Percentiles rank a stretch among this genome's conserved stretches.
Evolutionary conservation across 35 echinoderm and acorn worm species (phyloP).

Genomic region (Holothuria glaberrima): DNA sequence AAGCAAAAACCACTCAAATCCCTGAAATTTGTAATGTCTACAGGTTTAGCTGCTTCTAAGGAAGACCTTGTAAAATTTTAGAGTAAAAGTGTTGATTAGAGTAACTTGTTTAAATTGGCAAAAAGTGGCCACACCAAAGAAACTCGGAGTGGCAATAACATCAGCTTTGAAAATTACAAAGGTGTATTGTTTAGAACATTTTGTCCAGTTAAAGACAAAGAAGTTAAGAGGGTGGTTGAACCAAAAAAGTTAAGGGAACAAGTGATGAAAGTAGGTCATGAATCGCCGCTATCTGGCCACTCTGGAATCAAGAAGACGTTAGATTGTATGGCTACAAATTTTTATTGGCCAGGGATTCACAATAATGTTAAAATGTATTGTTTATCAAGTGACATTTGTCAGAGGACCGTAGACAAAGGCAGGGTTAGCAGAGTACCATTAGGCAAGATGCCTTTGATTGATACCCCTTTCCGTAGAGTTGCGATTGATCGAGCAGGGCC

Average conservation of each 20-base stretch:
- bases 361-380: slow-evolving; percentile 8
- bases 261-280: slow-evolving; percentile 25
- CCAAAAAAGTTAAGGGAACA: slow-evolving; percentile 6
- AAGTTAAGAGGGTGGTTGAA: neutral
- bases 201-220: neutral
- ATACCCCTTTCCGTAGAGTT: slow-evolving; percentile 27
- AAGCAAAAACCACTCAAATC: neutral
- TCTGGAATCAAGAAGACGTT: neutral
- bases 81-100: neutral
- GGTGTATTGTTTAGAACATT: neutral
- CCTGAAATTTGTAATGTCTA: neutral
- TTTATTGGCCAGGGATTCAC: neutral
- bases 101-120: neutral
- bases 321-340: neutral
- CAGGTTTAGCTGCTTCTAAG: neutral
- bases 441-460: slow-evolving; percentile 33
- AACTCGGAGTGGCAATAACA: neutral
- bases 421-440: slow-evolving; percentile 12
- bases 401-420: slow-evolving; percentile 23
- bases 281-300: neutral
- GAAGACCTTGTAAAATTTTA: neutral
- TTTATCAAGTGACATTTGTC: slow-evolving; percentile 35
- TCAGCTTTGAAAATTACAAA: neutral
- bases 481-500: slow-evolving; percentile 29
- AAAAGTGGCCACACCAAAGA: too few relatives aligned